Base-by-base conservation (phyloP, 2,888 invertebrate species). In the Ormyrus pomaceus region DNA sequence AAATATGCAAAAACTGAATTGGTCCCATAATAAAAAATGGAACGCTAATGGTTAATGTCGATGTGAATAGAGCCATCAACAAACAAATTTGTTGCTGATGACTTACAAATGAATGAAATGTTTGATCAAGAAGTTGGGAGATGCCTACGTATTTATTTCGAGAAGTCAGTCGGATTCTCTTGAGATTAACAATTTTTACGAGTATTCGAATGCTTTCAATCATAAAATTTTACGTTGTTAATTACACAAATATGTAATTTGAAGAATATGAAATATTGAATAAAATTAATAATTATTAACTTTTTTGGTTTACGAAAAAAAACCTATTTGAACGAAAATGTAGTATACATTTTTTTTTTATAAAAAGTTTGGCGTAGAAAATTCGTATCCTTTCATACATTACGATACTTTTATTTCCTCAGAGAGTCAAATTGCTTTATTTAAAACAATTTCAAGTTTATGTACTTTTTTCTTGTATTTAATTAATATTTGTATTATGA, bases 321-420 rank as follows among this genome's bases (percentile, higher is more conserved):
- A 48, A 19, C 6, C 59, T 69, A 64, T 53, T 19, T 10, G 61
- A 19, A 51, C 13, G 5, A 45, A 62, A 77, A 68, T 6, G 34
- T 5, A 61, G n/a, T 53, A 34, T 4, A 34, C 2, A 8, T 48
- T 71, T 66, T 55, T 66, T 55, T 19, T 73, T 64, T 80, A 80
- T 74, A 69, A 80, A 80, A 80, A 58, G 62, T 80, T 74, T 73
- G 64, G 73, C 64, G 61, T 77, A 77, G 56, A 80, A 77, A 76
- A 72, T 55, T 65, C 55, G 66, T 79, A 70, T n/a, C 34, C 34
- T 34, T 34, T 4, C 34, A 11, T 68, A 55, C 34, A 58, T 11
- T 64, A 72, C 51, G 45, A n/a, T 68, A 58, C 13, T 11, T 73
- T 70, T 64, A 70, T 10, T 5, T 58, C 51, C 0, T 64, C 9